Percentiles rank a stretch among this genome's conserved stretches.
Evolutionary conservation across 2,888 invertebrate genomes (phyloP).

Genomic region (Acleris literana): DNA sequence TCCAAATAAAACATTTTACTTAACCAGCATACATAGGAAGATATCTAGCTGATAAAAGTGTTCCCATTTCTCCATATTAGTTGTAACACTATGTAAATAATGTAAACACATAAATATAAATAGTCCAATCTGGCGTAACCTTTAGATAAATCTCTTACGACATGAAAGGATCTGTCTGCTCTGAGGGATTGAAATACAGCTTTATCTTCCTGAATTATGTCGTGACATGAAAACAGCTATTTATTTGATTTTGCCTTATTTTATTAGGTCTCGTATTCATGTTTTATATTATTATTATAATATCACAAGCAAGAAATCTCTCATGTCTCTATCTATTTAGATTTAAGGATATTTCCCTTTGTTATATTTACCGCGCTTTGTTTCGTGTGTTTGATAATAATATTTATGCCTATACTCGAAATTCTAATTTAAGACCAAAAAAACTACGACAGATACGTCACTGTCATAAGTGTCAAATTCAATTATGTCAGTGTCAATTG

Average conservation of each 20-base stretch:
- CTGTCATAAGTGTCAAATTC: too few relatives aligned
- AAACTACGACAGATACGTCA: too few relatives aligned
- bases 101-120: conserved; percentile 22
- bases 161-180: conserved; percentile 17
- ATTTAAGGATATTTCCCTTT: too few relatives aligned
- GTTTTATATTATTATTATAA: background rate
- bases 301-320: background rate
- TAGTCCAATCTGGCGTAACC: conserved; percentile 19
- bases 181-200: conserved; percentile 29
- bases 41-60: background rate
- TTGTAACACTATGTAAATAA: conserved; percentile 8
- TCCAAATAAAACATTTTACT: too few relatives aligned
- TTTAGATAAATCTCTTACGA: conserved; percentile 20
- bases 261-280: conserved; percentile 1
- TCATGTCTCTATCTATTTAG: too few relatives aligned
- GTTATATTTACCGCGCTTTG: too few relatives aligned
- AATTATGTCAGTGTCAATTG: too few relatives aligned
- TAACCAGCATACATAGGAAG: too few relatives aligned
- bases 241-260: conserved; percentile 25
- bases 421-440: too few relatives aligned
- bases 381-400: too few relatives aligned
- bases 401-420: too few relatives aligned
- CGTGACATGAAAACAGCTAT: conserved; percentile 18
- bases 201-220: conserved; percentile 28
- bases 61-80: conserved; percentile 8